phyloP scores from a whole-genome alignment of 2,888 invertebrate species.

The Lepas anatifera region DNA sequence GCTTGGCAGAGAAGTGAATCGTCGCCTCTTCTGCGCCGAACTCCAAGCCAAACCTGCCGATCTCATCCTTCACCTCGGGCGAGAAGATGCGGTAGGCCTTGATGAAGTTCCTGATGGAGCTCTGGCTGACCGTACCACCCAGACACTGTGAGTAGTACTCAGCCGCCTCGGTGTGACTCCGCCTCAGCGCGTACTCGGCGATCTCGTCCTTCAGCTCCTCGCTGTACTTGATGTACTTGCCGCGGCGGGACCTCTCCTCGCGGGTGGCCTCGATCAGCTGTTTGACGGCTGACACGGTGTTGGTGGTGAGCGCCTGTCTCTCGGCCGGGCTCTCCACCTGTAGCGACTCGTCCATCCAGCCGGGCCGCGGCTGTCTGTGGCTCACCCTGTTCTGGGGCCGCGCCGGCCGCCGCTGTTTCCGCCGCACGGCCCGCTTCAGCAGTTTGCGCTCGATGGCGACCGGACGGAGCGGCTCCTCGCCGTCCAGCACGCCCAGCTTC shows the following conservation, averaged over 20 bases:
- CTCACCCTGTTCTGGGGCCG: not conserved
- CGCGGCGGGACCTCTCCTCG: conserved; percentile 27
- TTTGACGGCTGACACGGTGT: conserved; percentile 28
- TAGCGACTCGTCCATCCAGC: not conserved
- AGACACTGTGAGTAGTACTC: conserved; percentile 27
- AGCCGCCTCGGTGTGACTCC: conserved; percentile 27
- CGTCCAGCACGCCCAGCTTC: conserved; percentile 26
- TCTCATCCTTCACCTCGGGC: conserved; percentile 28
- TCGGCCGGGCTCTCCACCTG: conserved; percentile 15
- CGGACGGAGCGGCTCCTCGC: conserved; percentile 23
- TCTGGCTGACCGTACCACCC: conserved; percentile 28
- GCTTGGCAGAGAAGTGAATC: conserved; percentile 25
- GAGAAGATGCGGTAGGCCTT: conserved; percentile 26
- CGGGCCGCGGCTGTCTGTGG: not conserved
- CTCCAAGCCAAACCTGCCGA: conserved; percentile 27
- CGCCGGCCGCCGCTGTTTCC: not conserved
- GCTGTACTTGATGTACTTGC: conserved; percentile 29
- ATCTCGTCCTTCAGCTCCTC: conserved; percentile 29
- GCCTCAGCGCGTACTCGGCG: conserved; percentile 27
- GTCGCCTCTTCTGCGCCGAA: conserved; percentile 28
- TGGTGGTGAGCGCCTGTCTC: conserved; percentile 25
- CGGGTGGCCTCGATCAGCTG: conserved; percentile 27
- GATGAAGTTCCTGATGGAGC: conserved; percentile 29
- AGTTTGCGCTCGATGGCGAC: conserved; percentile 2
- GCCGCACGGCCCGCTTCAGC: conserved; percentile 2